A percentile compares a stretch with the other conserved stretches of the same genome.
These are phyloP conservation scores for Anthonomus grandis DNA, from an alignment of 1,140 invertebrate genomes.

Conservation along the genomic window DNA sequence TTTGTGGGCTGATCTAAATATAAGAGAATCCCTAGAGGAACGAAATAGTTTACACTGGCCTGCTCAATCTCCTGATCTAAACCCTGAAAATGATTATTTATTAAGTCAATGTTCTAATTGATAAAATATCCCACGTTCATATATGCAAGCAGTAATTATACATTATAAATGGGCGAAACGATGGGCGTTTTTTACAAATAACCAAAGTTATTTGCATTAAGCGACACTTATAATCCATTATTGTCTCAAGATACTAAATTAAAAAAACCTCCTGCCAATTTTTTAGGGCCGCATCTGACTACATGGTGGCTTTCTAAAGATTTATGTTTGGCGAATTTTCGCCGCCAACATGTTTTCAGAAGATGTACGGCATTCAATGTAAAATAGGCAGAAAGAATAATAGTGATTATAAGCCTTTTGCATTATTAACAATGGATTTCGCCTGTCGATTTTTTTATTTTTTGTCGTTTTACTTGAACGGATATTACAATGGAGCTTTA, in stretches of 20 bases:
- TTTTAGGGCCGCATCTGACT: constrained; percentile 26
- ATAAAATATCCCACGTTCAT: no score
- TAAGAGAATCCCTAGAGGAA: no score
- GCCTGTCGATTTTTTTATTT: constrained; percentile 14
- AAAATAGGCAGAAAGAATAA: constrained; percentile 40
- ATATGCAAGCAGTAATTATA: not conserved
- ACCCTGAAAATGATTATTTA: no score
- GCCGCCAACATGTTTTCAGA: constrained; percentile 36
- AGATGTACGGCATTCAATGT: constrained; percentile 44
- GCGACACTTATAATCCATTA: constrained; percentile 12
- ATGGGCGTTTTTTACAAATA: constrained; percentile 1
- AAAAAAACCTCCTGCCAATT: constrained; percentile 22
- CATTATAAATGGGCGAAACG: not conserved
- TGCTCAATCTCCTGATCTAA: no score
- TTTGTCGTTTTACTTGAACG: not conserved
- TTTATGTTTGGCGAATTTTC: constrained; percentile 43
- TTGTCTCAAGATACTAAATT: constrained; percentile 12
- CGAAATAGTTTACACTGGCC: no score
- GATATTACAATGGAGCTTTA: constrained; percentile 17
- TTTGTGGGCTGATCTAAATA: no score
- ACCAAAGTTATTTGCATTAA: not conserved
- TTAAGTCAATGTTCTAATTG: no score
- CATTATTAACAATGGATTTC: constrained; percentile 27
- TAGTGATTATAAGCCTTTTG: constrained; percentile 33
- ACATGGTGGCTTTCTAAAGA: constrained; percentile 32